Evolutionary conservation across 1,140 invertebrate genomes (phyloP).

Genomic region (Diplogasteroides magnus): DNA sequence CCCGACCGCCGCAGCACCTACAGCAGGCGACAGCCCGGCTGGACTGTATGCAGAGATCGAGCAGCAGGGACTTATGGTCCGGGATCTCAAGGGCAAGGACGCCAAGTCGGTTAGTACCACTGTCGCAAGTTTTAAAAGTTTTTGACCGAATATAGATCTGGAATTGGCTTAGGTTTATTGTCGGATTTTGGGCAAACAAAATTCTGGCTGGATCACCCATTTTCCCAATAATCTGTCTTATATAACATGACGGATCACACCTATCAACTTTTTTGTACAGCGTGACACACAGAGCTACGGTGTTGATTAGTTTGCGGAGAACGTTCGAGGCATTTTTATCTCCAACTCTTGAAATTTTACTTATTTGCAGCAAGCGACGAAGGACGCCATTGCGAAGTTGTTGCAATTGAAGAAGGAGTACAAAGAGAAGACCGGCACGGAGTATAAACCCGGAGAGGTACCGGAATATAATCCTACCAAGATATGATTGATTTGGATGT

Average conservation of each 20-base stretch:
- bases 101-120: constrained; percentile 20
- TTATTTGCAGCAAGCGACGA: constrained; percentile 20
- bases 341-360: no score
- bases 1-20: constrained; percentile 9
- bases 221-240: no score
- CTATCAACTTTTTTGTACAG: no score
- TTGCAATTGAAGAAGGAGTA: constrained; percentile 33
- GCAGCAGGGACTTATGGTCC: constrained; percentile 33
- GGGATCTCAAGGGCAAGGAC: constrained; percentile 39
- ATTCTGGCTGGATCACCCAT: no score
- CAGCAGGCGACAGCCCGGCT: constrained; percentile 5
- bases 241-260: no score
- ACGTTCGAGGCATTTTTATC: no score
- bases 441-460: constrained; percentile 19
- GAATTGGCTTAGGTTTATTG: neutral
- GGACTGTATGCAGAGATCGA: constrained; percentile 23
- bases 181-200: no score
- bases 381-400: constrained; percentile 31
- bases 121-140: no score
- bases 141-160: neutral
- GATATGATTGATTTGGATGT: no score
- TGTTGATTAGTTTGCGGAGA: no score
- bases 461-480: no score
- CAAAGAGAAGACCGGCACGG: constrained; percentile 19
- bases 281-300: no score